Base-by-base conservation (phyloP, 1,140 invertebrate species). In the Aleiodes sp. region DNA sequence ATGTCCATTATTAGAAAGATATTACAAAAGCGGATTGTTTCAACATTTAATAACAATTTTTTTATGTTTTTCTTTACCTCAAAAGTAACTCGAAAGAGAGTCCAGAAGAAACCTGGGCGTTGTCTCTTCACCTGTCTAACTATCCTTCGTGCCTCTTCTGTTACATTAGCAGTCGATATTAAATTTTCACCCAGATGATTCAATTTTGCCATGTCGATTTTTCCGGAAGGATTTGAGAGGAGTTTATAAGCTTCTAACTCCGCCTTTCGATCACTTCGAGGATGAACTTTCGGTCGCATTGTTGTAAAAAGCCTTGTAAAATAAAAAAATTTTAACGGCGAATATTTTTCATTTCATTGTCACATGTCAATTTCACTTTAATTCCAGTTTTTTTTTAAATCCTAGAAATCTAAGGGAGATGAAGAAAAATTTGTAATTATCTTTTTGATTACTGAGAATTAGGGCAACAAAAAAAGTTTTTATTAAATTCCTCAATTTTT, bases 71-170 rank as follows among this genome's bases (percentile, higher is more conserved):
- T 65, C 28, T 14, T 77, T 75, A 87, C 87, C 69, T 87, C 85
- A 61, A 82, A 87, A 14, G 80, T 77, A 0, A 87, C 75, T 63
- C 78, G 80, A 16, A 83, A 86, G 1, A 88, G 67, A 2, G 87
- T 87, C 82, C 83, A 86, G 57, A 88, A 87, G 52, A 88, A 86
- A 69, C 87, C 87, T 2, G 86, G 86, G 41, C 78, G 83, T 39
- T 81, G 70, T 56, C 75, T 83, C 52, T 80, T 76, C 33, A 79
- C 72, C 70, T 82, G 79, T 16, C 82, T 79, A 2, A 76, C 75
- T 0, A 79, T 72, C 57, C 80, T 79, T 57, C 79, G 80, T 6
- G 70, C 73, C 10, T 79, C 70, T 52, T 73, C 73, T 9, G 41
- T 67, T 2, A 73, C 57, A 52, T 73, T 65, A 0, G 73, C 64